These are phyloP conservation scores for Drosophila hydei DNA, from an alignment of 1,140 invertebrate species.

Conservation along the genomic window DNA sequence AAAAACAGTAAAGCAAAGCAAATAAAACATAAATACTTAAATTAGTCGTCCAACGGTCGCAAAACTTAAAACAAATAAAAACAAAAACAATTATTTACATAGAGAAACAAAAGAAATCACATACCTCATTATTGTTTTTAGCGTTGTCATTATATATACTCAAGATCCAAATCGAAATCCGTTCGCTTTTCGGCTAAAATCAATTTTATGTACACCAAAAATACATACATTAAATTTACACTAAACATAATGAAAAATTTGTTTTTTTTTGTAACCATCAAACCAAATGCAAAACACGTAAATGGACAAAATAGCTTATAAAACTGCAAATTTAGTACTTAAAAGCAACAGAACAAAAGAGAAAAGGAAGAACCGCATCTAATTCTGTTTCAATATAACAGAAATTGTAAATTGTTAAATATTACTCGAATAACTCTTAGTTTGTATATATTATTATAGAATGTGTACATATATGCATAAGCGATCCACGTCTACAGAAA, in stretches of 20 bases:
- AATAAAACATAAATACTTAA: neutral
- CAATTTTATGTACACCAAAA: slow-evolving; percentile 43
- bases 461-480: slow-evolving; percentile 32
- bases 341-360: too few relatives aligned
- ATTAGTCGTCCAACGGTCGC: slow-evolving; percentile 7
- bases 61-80: slow-evolving; percentile 14
- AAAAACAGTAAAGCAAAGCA: neutral
- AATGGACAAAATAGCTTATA: slow-evolving; percentile 1
- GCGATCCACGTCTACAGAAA: slow-evolving; percentile 28
- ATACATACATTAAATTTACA: slow-evolving; percentile 31
- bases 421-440: slow-evolving; percentile 24
- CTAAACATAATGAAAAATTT: slow-evolving; percentile 14
- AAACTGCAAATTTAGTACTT: slow-evolving; percentile 11
- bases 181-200: slow-evolving; percentile 40
- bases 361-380: neutral
- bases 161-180: slow-evolving; percentile 26
- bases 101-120: neutral
- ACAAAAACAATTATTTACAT: slow-evolving; percentile 1
- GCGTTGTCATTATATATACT: slow-evolving; percentile 26
- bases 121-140: slow-evolving; percentile 20
- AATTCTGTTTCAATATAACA: slow-evolving; percentile 2
- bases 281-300: slow-evolving; percentile 6
- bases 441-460: slow-evolving; percentile 6
- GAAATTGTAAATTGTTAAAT: slow-evolving; percentile 16
- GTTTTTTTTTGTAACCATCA: slow-evolving; percentile 8